phyloP scores from a whole-genome alignment of 2,113 vertebrate species.

The Nothocercus julius region DNA sequence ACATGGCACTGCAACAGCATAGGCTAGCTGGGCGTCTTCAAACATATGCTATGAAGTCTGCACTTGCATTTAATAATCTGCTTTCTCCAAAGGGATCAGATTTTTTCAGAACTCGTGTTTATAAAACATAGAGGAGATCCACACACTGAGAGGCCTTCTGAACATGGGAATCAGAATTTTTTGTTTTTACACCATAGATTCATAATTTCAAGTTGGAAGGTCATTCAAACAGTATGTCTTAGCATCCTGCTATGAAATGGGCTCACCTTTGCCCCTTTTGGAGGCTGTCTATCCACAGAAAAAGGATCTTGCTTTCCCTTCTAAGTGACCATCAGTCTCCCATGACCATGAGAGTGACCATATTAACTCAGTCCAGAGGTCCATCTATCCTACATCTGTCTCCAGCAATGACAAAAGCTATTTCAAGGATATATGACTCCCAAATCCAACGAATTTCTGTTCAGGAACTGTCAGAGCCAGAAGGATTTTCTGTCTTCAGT shows the following conservation, averaged over 20 bases:
- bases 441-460: neutral
- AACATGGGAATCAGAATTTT: neutral
- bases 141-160: neutral
- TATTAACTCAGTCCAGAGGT: neutral
- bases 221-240: neutral
- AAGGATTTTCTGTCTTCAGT: neutral
- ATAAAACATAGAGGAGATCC: neutral
- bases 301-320: neutral
- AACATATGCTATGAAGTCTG: neutral
- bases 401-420: neutral
- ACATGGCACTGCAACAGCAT: neutral
- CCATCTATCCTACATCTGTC: neutral
- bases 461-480: neutral
- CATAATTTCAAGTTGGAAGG: neutral
- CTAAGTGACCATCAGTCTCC: neutral
- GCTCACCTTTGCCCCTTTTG: neutral
- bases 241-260: neutral
- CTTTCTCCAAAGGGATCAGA: neutral
- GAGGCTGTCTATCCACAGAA: neutral
- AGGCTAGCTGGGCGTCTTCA: neutral
- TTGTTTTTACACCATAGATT: neutral
- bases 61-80: neutral
- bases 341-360: rapidly evolving
- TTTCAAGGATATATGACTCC: neutral
- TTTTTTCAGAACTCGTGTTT: neutral